Evolutionary conservation across 2,888 invertebrate genomes (phyloP), one percentile per base, ranked within the genome.

Genomic region (Gortyna flavago): DNA sequence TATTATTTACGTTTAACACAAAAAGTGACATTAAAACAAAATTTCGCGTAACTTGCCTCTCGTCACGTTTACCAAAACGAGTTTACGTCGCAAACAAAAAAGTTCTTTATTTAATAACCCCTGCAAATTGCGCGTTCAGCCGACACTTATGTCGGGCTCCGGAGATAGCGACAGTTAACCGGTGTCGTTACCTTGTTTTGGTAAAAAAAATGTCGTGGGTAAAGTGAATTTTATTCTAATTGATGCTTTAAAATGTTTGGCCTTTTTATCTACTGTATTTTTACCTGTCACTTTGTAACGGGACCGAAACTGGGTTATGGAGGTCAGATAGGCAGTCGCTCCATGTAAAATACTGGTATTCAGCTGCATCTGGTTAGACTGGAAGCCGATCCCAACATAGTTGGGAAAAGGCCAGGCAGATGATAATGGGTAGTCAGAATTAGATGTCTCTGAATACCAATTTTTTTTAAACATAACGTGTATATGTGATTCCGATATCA

Each of bases 101-200:
- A 89, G 88, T 89, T 85, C 83, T 87, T 89, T 89, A 88, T 89
- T 89, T 89, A 89, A 89, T 89, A 89, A 89, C 87, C 83, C 84
- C 69, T 73, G 85, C 87, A 88, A 89, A 89, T 89, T 89, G 88
- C 86, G 77, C 83, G 85, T 89, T 88, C 82, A 83, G 76, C 87
- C 83, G 71, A 86, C 89, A 87, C 88, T 87, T 83, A 87, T 83
- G 82, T 82, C n/a, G 66, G 85, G 89, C 89, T 83, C 61, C 38
- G 54, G 57, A 83, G 77, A 77, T 44, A 38, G 85, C 79, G 87
- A 68, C n/a, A 3, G 35, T 57, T 54, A 72, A 44, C 48, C 32
- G 65, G 64, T 44, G 48, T 72, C 62, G 48, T 80, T 75, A 83
- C 70, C 54, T 59, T 74, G 59, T 84, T 82, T 79, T 51, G 71